phyloP scores from a whole-genome alignment of 1,140 invertebrate genomes.

The Stenopsyche tienmushanensis region DNA sequence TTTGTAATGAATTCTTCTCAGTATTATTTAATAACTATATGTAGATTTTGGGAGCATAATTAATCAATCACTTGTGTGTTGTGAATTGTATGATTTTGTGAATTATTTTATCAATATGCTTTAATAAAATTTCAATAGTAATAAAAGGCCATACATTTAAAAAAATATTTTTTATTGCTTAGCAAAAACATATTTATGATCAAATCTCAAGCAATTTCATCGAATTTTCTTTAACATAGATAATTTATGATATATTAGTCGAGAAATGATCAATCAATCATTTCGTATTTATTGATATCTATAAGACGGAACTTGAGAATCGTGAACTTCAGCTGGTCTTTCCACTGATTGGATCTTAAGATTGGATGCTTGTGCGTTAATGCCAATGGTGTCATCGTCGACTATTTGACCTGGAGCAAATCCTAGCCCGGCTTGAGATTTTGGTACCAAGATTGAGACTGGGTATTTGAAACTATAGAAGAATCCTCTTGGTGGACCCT shows the following conservation, averaged over 20 bases:
- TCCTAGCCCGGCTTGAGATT: constrained; percentile 47
- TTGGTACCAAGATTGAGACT: constrained; percentile 58
- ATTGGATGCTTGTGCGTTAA: constrained; percentile 37
- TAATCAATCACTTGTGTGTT: too few relatives aligned
- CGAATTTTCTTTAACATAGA: constrained; percentile 34
- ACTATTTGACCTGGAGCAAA: constrained; percentile 43
- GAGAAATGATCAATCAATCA: constrained; percentile 40
- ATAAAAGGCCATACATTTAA: neutral
- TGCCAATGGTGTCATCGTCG: constrained; percentile 48
- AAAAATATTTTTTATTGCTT: neutral
- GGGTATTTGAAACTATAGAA: constrained; percentile 68
- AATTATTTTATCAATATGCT: too few relatives aligned
- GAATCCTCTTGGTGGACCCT: constrained; percentile 66
- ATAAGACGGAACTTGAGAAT: constrained; percentile 33
- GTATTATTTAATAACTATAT: too few relatives aligned
- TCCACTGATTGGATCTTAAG: constrained; percentile 38
- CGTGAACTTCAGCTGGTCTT: constrained; percentile 37
- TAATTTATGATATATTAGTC: constrained; percentile 40
- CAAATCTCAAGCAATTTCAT: constrained; percentile 40
- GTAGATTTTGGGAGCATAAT: too few relatives aligned
- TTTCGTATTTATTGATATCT: constrained; percentile 24
- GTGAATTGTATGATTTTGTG: too few relatives aligned
- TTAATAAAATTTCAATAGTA: too few relatives aligned
- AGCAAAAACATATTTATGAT: constrained; percentile 5
- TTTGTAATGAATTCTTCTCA: too few relatives aligned